A percentile compares a stretch with the other conserved stretches of the same genome.
Evolutionary conservation across 2,888 invertebrate genomes (phyloP).

Genomic region (Polyommatus iphigenia): DNA sequence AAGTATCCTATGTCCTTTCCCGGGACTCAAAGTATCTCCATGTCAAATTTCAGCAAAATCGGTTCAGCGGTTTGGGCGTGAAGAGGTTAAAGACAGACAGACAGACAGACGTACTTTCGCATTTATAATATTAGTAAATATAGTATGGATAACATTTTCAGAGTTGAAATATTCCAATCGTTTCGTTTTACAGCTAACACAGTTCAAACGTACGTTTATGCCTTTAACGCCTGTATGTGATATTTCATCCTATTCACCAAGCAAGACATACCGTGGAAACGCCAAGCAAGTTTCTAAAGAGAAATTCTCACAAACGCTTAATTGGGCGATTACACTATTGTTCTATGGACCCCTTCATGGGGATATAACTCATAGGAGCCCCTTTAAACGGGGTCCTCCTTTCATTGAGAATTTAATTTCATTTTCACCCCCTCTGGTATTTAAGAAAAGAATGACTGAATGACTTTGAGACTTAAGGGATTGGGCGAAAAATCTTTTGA

Average conservation of each 20-base stretch:
- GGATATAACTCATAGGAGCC: constrained; percentile 73
- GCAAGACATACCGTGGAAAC: constrained; percentile 30
- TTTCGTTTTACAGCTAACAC: neutral
- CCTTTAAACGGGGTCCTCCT: constrained; percentile 70
- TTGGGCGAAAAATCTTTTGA: constrained; percentile 53
- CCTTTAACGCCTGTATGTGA: neutral
- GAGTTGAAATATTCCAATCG: neutral
- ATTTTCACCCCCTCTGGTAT: constrained; percentile 72
- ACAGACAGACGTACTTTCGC: too few relatives aligned
- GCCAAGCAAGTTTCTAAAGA: constrained; percentile 39
- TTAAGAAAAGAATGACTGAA: constrained; percentile 75
- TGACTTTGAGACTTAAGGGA: constrained; percentile 59
- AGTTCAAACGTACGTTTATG: neutral
- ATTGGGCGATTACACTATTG: constrained; percentile 79
- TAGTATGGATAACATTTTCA: neutral
- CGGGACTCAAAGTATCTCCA: too few relatives aligned
- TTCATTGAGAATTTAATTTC: constrained; percentile 79
- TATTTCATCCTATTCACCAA: neutral
- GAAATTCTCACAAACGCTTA: constrained; percentile 70
- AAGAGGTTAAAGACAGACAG: too few relatives aligned
- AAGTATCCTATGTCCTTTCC: too few relatives aligned
- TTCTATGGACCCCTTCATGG: constrained; percentile 62
- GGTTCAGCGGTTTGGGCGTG: too few relatives aligned
- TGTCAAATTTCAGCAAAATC: too few relatives aligned
- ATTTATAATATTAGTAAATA: too few relatives aligned